These are phyloP conservation scores for Scaptomyza graminum DNA, from an alignment of 1,140 invertebrate genomes.

Conservation along the genomic window DNA sequence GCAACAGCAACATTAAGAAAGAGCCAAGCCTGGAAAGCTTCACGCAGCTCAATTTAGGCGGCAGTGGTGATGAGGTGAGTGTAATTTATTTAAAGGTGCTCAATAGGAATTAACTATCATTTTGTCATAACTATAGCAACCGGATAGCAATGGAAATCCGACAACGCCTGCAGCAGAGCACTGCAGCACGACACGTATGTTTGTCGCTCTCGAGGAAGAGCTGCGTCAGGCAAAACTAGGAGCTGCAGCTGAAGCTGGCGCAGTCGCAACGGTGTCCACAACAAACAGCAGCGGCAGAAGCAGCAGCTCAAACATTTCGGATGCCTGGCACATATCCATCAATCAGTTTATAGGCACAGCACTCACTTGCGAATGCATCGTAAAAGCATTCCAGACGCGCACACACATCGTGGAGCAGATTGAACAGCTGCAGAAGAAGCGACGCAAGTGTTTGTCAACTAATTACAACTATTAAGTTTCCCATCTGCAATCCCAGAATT, in stretches of 20 bases:
- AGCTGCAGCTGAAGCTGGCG: neutral
- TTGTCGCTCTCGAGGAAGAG: conserved; percentile 76
- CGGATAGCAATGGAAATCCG: conserved; percentile 82
- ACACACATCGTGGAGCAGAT: conserved; percentile 74
- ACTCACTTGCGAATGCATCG: conserved; percentile 70
- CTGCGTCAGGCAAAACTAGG: conserved; percentile 53
- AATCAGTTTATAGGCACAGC: conserved; percentile 81
- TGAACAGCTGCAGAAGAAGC: conserved; percentile 78
- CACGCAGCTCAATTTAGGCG: conserved; percentile 76
- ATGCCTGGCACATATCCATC: conserved; percentile 79
- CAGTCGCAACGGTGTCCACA: conserved; percentile 21
- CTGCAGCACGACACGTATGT: conserved; percentile 64
- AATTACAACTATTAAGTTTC: conserved; percentile 56
- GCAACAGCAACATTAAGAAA: conserved; percentile 77
- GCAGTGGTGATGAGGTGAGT: conserved; percentile 73
- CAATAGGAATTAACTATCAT: neutral
- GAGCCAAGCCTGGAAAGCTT: conserved; percentile 80
- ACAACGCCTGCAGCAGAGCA: conserved; percentile 76
- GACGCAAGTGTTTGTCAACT: conserved; percentile 77
- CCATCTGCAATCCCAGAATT: conserved; percentile 2
- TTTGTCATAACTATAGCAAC: conserved; percentile 40
- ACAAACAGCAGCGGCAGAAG: conserved; percentile 49
- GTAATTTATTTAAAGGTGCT: neutral
- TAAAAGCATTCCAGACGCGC: conserved; percentile 62
- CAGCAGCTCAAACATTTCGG: conserved; percentile 63